Base-by-base conservation (phyloP, 2,113 vertebrate genomes). In the Takifugu flavidus region DNA sequence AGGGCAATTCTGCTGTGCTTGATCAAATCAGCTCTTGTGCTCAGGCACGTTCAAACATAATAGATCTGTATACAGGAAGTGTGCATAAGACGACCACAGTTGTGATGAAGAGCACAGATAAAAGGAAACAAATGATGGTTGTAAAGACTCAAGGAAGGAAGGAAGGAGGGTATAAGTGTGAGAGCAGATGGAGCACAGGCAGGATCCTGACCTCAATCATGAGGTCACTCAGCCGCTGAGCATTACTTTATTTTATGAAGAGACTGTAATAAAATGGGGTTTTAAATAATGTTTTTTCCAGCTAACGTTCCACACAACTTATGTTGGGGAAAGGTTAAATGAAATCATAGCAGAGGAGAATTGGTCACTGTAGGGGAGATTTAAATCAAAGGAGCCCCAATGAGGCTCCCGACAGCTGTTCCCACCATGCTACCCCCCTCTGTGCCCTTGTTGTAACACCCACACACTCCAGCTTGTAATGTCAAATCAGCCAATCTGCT, bases 21-120 rank as follows among this genome's bases (percentile, higher is more conserved):
- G 20, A 20, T 20, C 67, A 80, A 85, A 82, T 85, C 78, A 80
- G 72, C 55, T 64, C 39, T 67, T 73, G 62, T 59, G 63, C 76
- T 69, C 70, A 45, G 52, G 62, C 65, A 5, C 27, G 70, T 74
- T 75, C 63, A 74, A 86, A 74, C 61, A 71, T 70, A 78, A 77
- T 75, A 51, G 72, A 66, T 43, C 65, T 75, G 60, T 72, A 74
- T 80, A 61, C 70, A 62, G 68, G 68, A 77, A 82, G 58, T 70
- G 72, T 3, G 34, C 34, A 74, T 60, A 73, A 55, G 77, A 61
- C 67, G 58, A 75, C 56, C 63, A 39, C 71, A 61, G 53, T 47
- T 67, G 43, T 56, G 53, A 28, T 63, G 39, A 82, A 65, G 29
- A 31, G 53, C 25, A 11, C 39, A 68, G 57, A 65, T 0, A 31